Base-by-base conservation (phyloP, 2,113 vertebrate species). In the Anolis sagrei region DNA sequence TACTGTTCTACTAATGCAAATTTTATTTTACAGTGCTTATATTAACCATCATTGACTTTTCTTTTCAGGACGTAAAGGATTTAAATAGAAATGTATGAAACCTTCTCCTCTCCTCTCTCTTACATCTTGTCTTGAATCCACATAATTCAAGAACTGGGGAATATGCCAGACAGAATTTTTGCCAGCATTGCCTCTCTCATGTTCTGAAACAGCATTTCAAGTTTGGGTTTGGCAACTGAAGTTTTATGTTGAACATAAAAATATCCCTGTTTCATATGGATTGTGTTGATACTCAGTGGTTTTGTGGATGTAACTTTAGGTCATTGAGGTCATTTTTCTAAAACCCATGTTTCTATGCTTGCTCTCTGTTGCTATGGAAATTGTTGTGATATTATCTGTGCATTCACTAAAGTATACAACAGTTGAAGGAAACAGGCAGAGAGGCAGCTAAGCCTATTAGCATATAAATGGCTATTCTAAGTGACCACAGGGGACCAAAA, bases 361-460 rank as follows among this genome's bases (percentile, higher is more conserved):
- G 66, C 34, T n/a, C 49, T 39, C 49, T 44, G 48, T 58, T 77
- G 81, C n/a, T 48, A 69, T 13, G 48, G 83, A 77, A 85, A 54
- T 70, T 54, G 77, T 51, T 72, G 32, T 82, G 80, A 72, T 82
- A 72, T 51, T 83, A 83, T 62, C 82, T 93, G 76, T 89, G 92
- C 89, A 92, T 93, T 93, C 94, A 95, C 90, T 90, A 89, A 84
- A 95, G 94, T 93, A 94, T 94, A 92, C 89, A 92, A 94, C 90
- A 93, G 92, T 94, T 90, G 92, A 91, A 95, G 95, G 94, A 95
- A 95, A 93, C 91, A 94, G 95, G 91, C 90, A 95, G 93, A 91
- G 25, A 78, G 27, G 66, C n/a, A 85, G 62, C 51, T 36, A 70
- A 68, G 66, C 49, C 32, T 61, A 70, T 72, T 85, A 85, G 49